Percentiles rank a stretch among this genome's conserved stretches.
Conservation (phyloP, 2,113 vertebrate species). For the Donacobius atricapilla region DNA sequence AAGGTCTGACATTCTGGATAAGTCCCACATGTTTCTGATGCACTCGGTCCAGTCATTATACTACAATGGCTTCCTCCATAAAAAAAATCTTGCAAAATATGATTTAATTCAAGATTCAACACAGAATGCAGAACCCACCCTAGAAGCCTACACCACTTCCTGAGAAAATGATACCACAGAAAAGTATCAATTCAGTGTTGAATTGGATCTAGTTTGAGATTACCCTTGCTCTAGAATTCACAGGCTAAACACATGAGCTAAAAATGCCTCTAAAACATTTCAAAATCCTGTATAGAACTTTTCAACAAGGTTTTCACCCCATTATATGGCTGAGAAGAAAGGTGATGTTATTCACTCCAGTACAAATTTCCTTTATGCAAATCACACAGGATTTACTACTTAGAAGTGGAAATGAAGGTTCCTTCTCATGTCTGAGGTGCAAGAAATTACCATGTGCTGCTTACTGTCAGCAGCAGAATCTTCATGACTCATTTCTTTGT, state of each 20-base stretch:
- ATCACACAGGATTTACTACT: neutral
- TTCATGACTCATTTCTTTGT: neutral
- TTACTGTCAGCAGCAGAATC: neutral
- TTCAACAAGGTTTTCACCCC: neutral
- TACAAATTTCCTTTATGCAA: neutral
- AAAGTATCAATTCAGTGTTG: accelerated
- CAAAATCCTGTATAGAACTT: neutral
- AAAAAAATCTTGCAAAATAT: neutral
- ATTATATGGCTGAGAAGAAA: neutral
- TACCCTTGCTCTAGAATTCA: neutral
- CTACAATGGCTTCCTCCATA: neutral
- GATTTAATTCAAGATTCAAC: neutral
- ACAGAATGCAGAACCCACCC: neutral
- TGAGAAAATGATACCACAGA: neutral
- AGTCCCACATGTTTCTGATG: neutral
- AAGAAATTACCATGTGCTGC: neutral
- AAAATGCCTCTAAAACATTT: neutral
- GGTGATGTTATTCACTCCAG: accelerated
- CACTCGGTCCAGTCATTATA: neutral
- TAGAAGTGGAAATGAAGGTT: neutral
- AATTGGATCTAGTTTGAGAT: neutral
- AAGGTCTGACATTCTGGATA: neutral
- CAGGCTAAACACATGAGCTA: neutral
- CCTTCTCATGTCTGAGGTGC: neutral
- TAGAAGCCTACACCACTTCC: neutral